These are phyloP conservation scores for Nerophis lumbriciformis DNA, from an alignment of 2,113 vertebrate species.

Conservation along the genomic window DNA sequence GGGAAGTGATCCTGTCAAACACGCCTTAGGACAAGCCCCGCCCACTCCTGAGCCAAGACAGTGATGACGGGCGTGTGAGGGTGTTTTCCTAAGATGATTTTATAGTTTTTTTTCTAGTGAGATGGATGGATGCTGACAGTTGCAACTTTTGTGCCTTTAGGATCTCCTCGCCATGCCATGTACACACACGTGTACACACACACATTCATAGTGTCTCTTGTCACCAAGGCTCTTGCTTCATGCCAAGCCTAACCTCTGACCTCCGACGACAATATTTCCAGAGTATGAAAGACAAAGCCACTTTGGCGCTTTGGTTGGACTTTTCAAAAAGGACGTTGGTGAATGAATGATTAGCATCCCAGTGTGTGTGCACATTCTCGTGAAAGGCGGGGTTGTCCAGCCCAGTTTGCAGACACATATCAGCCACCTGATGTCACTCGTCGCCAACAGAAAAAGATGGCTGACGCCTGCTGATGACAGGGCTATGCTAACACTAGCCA, in stretches of 20 bases:
- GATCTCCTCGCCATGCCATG: slow-evolving; percentile 60
- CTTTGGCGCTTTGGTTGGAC: too few relatives aligned
- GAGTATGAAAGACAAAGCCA: too few relatives aligned
- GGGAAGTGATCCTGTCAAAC: slow-evolving; percentile 38
- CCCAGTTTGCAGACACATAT: slow-evolving; percentile 65
- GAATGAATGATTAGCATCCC: too few relatives aligned
- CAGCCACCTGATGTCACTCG: slow-evolving; percentile 45
- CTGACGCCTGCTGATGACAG: slow-evolving; percentile 38
- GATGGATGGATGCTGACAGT: slow-evolving; percentile 43
- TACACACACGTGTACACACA: slow-evolving; percentile 12
- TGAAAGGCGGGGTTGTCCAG: background rate
- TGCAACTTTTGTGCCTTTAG: slow-evolving; percentile 62
- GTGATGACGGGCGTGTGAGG: background rate
- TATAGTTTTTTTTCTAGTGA: slow-evolving; percentile 41
- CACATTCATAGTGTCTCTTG: too few relatives aligned
- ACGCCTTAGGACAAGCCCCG: slow-evolving; percentile 55
- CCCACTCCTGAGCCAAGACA: slow-evolving; percentile 29
- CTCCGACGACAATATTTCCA: too few relatives aligned
- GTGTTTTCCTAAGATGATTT: background rate
- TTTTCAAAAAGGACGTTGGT: too few relatives aligned
- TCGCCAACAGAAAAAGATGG: slow-evolving; percentile 12
- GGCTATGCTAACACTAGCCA: slow-evolving; percentile 61
- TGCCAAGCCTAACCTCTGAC: too few relatives aligned
- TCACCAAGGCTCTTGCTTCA: too few relatives aligned
- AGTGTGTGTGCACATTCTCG: background rate